phyloP scores from a whole-genome alignment of 2,113 vertebrate genomes.

The Eretmochelys imbricata region DNA sequence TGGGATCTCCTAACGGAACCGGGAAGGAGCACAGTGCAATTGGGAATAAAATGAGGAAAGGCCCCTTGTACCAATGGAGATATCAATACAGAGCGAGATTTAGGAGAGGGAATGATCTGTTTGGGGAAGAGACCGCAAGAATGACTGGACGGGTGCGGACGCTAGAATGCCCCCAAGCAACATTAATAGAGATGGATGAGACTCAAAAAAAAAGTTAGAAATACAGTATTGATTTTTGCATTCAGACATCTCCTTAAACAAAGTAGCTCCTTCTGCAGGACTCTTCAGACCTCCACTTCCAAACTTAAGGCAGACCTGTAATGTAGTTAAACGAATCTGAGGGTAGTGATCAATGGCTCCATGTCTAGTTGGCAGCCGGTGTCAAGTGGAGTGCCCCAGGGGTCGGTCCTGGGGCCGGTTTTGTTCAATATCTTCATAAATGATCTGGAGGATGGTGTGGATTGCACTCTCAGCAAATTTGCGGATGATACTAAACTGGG shows the following conservation, averaged over 20 bases:
- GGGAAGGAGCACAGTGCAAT: background rate
- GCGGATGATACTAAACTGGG: too few species aligned
- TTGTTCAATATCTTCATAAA: too few species aligned
- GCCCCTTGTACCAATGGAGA: conserved; percentile 10
- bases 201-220: background rate
- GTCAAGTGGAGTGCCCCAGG: too few species aligned
- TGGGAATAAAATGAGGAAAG: background rate
- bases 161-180: background rate
- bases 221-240: background rate
- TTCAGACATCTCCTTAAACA: background rate
- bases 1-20: background rate
- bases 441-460: too few species aligned
- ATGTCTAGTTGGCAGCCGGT: too few species aligned
- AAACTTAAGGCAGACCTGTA: background rate
- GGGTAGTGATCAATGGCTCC: too few species aligned
- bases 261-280: background rate
- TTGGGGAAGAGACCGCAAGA: background rate
- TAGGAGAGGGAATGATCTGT: background rate
- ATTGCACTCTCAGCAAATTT: too few species aligned
- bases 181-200: background rate
- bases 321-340: background rate
- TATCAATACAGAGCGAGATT: accelerated
- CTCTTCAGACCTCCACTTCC: background rate
- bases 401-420: too few species aligned
- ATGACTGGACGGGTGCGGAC: background rate